phyloP scores from a whole-genome alignment of 2,113 vertebrate species.

The Atherinomorus stipes region DNA sequence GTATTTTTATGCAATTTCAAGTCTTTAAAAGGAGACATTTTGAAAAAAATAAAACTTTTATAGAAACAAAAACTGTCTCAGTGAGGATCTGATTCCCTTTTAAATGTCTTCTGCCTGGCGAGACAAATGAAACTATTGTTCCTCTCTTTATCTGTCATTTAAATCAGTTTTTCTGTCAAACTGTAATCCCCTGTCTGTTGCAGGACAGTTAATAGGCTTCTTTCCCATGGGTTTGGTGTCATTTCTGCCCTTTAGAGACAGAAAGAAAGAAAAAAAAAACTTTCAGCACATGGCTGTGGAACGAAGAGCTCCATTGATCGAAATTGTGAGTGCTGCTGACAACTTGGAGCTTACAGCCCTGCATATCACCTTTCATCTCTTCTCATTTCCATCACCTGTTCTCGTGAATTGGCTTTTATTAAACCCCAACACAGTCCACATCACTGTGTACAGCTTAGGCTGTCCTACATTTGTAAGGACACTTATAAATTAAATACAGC shows the following conservation, averaged over 20 bases:
- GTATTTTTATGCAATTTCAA: too few relatives aligned
- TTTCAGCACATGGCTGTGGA: conserved; percentile 26
- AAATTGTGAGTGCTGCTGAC: conserved; percentile 43
- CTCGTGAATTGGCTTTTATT: background rate
- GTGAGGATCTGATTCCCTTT: conserved; percentile 58
- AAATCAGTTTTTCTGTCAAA: conserved; percentile 56
- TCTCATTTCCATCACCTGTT: conserved; percentile 21
- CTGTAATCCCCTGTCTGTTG: conserved; percentile 60
- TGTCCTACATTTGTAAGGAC: background rate
- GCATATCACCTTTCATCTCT: conserved; percentile 24
- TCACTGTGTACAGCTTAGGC: background rate
- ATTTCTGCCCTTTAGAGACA: conserved; percentile 62
- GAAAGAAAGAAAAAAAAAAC: conserved; percentile 17
- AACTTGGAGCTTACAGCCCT: conserved; percentile 1
- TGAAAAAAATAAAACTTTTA: conserved; percentile 31
- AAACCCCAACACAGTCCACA: background rate
- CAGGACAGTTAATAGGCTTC: conserved; percentile 57
- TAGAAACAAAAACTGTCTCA: conserved; percentile 18
- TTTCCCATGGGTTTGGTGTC: conserved; percentile 58
- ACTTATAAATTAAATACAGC: background rate
- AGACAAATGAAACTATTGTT: conserved; percentile 63
- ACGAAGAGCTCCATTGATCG: conserved; percentile 8
- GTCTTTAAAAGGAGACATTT: too few relatives aligned
- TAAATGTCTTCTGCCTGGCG: conserved; percentile 56
- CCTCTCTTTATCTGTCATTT: conserved; percentile 62